A percentile compares a stretch with the other conserved stretches of the same genome.
Conservation (phyloP, 2,797 vertebrate species). For the Poecile montanus region DNA sequence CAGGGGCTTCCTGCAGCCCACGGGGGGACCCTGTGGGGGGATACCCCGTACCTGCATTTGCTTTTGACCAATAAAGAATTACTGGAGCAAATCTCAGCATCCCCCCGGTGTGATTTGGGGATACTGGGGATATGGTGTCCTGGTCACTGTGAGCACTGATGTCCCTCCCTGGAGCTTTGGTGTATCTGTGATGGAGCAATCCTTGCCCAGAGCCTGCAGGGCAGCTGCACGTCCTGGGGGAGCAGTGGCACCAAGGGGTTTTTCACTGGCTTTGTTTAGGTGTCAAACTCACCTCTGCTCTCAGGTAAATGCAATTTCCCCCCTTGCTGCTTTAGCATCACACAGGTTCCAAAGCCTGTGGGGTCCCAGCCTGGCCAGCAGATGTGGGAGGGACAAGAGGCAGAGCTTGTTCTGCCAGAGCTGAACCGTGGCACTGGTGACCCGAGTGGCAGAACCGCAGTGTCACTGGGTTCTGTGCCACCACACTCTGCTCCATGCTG, state of each 20-base stretch:
- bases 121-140: not conserved
- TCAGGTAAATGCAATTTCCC: not conserved
- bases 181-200: not conserved
- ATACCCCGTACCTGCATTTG: not conserved
- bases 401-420: not conserved
- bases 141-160: fast-evolving
- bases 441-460: fast-evolving
- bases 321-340: not conserved
- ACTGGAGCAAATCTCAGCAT: not conserved
- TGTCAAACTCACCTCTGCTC: not conserved
- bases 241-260: not conserved
- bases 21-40: not conserved
- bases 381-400: not conserved
- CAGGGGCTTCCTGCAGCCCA: not conserved
- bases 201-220: not conserved
- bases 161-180: not conserved
- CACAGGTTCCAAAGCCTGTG: fast-evolving
- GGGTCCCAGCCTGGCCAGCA: not conserved
- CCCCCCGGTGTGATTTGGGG: not conserved
- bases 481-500: not conserved
- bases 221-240: not conserved
- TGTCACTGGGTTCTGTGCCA: not conserved
- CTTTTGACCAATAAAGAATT: slow-evolving; percentile 29
- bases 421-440: not conserved
- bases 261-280: not conserved